Evolutionary conservation across 1,140 invertebrate species (phyloP), one percentile per base, ranked within the genome.

Genomic region (Tribolium madens): DNA sequence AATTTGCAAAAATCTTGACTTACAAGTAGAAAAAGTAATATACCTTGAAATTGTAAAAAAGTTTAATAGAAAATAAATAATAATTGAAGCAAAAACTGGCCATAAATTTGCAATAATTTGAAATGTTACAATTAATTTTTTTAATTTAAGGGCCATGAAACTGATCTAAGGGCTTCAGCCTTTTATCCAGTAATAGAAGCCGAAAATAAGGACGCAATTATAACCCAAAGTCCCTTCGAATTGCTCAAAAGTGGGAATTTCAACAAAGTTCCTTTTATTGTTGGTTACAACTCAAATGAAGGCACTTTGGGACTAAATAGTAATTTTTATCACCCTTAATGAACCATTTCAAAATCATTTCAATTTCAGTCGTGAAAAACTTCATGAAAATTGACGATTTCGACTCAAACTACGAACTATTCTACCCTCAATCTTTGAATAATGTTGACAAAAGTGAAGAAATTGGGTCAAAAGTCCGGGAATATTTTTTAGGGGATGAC

Each of bases 261-360:
- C 14, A 77, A 74, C 18, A 75, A 74, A 57, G 75, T 79, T 3
- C 78, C 78, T 10, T 31, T 77, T 1, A 76, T 79, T 10, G 60
- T 72, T 57, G 78, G 78, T 13, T 73, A 36, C 15, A 77, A 77
- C 46, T 78, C 81, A 13, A 53, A 75, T 10, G 78, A 79, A 75
- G 75, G 73, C 7, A 50, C n/a, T 14, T 17, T 50, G 6, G 48
- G 48, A 42, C 13, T 50, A 50, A 14, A 14, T 3, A 13, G 48
- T 50, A 50, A 2, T 14, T 50, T 14, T 50, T 50, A 15, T 47
- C 21, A 33, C 2, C 21, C 42, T 31, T 57, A 48, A 47, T n/a
- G 21, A 46, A 13, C 36, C 26, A 12, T 9, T 78, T 15, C 33
- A 17, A 7, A 69, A 60, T 78, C 18, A 42, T 9, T 73, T 18